These are phyloP conservation scores for Chaetorhynchus papuensis DNA, from an alignment of 2,113 vertebrate genomes.

Conservation along the genomic window DNA sequence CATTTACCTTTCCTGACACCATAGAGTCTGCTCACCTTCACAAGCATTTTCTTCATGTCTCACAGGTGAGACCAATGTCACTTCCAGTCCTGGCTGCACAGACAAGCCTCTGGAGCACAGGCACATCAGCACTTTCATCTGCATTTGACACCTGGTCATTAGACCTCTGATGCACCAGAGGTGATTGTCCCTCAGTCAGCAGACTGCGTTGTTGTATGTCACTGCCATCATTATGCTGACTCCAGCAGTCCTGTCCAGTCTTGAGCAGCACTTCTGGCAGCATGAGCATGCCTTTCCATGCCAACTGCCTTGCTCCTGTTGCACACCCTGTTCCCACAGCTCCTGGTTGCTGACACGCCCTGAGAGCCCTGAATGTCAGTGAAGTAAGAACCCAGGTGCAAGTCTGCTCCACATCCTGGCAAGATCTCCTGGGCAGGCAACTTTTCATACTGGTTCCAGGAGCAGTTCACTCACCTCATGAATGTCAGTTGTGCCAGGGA, in stretches of 20 bases:
- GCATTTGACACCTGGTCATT: background rate
- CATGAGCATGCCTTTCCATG: background rate
- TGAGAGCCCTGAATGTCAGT: background rate
- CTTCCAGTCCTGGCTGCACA: background rate
- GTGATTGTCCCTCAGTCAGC: background rate
- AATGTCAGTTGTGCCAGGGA: background rate
- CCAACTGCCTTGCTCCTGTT: background rate
- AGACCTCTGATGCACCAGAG: background rate
- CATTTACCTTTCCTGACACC: background rate
- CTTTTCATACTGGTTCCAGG: background rate
- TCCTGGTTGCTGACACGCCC: background rate
- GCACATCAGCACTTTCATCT: background rate
- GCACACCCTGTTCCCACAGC: constrained; percentile 24
- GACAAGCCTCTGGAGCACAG: background rate
- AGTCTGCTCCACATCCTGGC: background rate
- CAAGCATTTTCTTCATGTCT: background rate
- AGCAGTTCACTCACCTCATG: background rate
- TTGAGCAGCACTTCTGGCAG: background rate
- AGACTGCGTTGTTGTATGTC: background rate
- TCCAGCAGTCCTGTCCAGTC: background rate
- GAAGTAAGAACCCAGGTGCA: background rate
- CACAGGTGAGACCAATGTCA: background rate
- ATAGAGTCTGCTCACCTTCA: background rate
- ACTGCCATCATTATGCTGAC: background rate
- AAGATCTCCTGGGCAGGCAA: background rate